A percentile compares a stretch with the other conserved stretches of the same genome.
These are phyloP conservation scores for Drosophila subobscura DNA, from an alignment of 1,140 invertebrate species.

Conservation along the genomic window DNA sequence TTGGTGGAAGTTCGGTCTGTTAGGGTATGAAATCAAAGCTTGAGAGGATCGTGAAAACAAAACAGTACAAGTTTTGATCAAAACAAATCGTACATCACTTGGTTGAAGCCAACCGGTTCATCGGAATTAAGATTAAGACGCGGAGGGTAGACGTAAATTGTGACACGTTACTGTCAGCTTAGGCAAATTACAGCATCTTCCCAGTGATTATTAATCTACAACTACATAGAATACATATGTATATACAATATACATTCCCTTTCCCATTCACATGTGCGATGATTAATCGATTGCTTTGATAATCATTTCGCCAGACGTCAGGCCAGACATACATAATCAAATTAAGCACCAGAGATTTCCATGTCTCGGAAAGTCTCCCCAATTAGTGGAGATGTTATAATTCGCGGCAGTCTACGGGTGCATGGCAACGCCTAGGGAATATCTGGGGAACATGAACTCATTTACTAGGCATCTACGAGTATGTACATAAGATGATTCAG, in stretches of 20 bases:
- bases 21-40: background rate
- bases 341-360: conserved; percentile 48
- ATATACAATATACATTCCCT: too few relatives aligned
- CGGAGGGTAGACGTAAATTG: too few relatives aligned
- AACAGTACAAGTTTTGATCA: conserved; percentile 11
- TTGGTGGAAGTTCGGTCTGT: too few relatives aligned
- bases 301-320: conserved; percentile 21
- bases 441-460: conserved; percentile 6
- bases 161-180: too few relatives aligned
- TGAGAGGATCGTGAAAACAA: conserved; percentile 1
- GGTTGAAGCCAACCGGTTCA: conserved; percentile 11
- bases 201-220: too few relatives aligned
- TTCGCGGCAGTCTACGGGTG: conserved; percentile 12
- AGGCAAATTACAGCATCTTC: too few relatives aligned
- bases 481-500: conserved; percentile 22
- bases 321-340: conserved; percentile 33
- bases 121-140: too few relatives aligned
- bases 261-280: background rate
- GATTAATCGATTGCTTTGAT: conserved; percentile 1
- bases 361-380: conserved; percentile 33
- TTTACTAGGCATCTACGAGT: background rate
- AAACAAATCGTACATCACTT: conserved; percentile 17
- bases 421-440: conserved; percentile 20
- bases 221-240: too few relatives aligned
- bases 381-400: conserved; percentile 56